Percentiles rank a stretch among this genome's conserved stretches.
phyloP scores from a whole-genome alignment of 2,888 invertebrate genomes.

The Sarcophaga variegata region DNA sequence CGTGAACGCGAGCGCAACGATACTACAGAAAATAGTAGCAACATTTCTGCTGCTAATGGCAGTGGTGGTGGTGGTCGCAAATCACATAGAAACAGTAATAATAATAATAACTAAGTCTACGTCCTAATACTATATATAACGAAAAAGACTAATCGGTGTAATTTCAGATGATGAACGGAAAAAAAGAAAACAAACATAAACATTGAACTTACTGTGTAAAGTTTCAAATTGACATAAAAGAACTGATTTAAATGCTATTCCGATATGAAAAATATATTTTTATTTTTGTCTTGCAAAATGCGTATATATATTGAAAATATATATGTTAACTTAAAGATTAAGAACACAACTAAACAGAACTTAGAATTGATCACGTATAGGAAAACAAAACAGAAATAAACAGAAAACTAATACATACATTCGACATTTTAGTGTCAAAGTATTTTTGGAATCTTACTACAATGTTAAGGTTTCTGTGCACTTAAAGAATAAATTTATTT shows the following conservation, averaged over 20 bases:
- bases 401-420: constrained; percentile 41
- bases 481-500: constrained; percentile 28
- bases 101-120: constrained; percentile 72
- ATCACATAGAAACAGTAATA: constrained; percentile 77
- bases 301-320: constrained; percentile 25
- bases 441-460: constrained; percentile 33
- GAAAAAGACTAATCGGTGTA: constrained; percentile 49
- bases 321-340: constrained; percentile 32
- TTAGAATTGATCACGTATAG: constrained; percentile 21
- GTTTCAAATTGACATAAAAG: constrained; percentile 54
- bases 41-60: constrained; percentile 70
- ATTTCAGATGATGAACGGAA: constrained; percentile 40
- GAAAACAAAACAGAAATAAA: background rate
- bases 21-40: constrained; percentile 74
- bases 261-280: constrained; percentile 30
- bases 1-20: constrained; percentile 77
- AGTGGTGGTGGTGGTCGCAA: constrained; percentile 78
- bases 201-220: constrained; percentile 45
- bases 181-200: background rate
- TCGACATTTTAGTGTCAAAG: constrained; percentile 45
- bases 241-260: constrained; percentile 52
- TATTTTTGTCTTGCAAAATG: constrained; percentile 16
- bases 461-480: constrained; percentile 55
- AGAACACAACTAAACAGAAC: constrained; percentile 34
- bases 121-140: constrained; percentile 49